Conservation (phyloP, 1,140 invertebrate genomes). For the Trypoxylus dichotomus region DNA sequence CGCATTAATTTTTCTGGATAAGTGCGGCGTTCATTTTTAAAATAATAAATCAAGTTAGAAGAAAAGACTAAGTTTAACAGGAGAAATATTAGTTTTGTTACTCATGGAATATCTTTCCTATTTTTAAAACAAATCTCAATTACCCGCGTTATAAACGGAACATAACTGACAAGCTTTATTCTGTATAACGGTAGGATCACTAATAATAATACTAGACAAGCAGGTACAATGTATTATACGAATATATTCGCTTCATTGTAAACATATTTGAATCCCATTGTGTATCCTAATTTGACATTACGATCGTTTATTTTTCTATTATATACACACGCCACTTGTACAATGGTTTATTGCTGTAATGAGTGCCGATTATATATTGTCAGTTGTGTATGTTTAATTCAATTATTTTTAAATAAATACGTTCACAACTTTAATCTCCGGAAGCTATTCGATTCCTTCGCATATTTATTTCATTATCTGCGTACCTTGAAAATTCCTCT, state of each 20-base stretch:
- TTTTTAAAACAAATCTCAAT: no score
- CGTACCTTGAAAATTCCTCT: not conserved
- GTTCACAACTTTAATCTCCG: not conserved
- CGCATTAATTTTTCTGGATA: no score
- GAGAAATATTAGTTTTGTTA: no score
- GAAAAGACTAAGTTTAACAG: no score
- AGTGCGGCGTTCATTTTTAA: no score
- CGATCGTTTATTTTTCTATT: slow-evolving; percentile 10
- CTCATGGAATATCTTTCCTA: no score
- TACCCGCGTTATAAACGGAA: no score
- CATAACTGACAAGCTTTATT: no score
- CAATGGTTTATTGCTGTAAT: not conserved
- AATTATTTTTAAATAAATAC: slow-evolving; percentile 18
- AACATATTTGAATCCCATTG: not conserved
- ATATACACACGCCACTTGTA: slow-evolving; percentile 14
- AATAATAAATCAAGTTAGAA: no score
- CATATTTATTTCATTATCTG: not conserved
- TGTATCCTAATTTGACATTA: not conserved
- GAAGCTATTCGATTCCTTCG: not conserved
- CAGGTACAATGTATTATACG: not conserved
- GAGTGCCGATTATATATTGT: slow-evolving; percentile 1
- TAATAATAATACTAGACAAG: not conserved
- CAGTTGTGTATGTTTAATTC: not conserved
- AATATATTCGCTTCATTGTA: slow-evolving; percentile 4
- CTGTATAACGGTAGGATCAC: no score